Base-by-base conservation (phyloP, 92 coral and sea anemone species). In the Porites cylindrica region DNA sequence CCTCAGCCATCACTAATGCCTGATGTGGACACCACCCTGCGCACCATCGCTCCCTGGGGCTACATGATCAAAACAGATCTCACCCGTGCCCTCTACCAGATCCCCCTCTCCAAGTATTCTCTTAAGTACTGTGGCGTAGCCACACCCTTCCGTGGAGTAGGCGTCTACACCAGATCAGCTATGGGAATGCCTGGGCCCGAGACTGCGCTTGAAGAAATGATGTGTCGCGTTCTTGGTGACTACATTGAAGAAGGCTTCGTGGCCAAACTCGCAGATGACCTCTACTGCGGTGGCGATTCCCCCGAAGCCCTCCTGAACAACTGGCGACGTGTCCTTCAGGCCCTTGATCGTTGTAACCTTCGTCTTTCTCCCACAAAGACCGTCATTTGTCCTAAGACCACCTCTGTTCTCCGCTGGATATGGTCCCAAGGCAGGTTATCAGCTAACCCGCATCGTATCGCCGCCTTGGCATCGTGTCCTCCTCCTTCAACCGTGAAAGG, bases 201-300 rank as follows among this genome's bases (percentile, higher is more conserved):
- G 51, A 89, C 90, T 10, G 90, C 92, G 2, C 84, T 80, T 4
- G 88, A 91, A 12, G 91, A 88, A n/a, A n/a, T n/a, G n/a, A n/a
- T n/a, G n/a, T n/a, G n/a, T n/a, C n/a, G n/a, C n/a, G n/a, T n/a
- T n/a, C n/a, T n/a, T 0, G 92, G 90, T 53, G 86, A 88, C 79
- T 68, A 89, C 9, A 53, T 53, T 53, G 9, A 53, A 53, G 58
- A 53, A 53, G 58, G 58, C 58, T 53, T 53, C 58, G 58, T 53
- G 53, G 85, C 94, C 51, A 87, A 93, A 80, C 82, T 90, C 16
- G 90, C 96, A 20, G 92, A 93, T 29, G 90, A 93, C 85, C 89
- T 90, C 20, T 93, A 86, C 91, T 89, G 95, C 43, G 82, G 93
- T 2, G 79, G 77, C 79, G 75, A 78, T 17, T 70, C 88, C 3